A percentile compares a stretch with the other conserved stretches of the same genome.
phyloP scores from a whole-genome alignment of 2,113 vertebrate species.

The Circaetus cinerascens region DNA sequence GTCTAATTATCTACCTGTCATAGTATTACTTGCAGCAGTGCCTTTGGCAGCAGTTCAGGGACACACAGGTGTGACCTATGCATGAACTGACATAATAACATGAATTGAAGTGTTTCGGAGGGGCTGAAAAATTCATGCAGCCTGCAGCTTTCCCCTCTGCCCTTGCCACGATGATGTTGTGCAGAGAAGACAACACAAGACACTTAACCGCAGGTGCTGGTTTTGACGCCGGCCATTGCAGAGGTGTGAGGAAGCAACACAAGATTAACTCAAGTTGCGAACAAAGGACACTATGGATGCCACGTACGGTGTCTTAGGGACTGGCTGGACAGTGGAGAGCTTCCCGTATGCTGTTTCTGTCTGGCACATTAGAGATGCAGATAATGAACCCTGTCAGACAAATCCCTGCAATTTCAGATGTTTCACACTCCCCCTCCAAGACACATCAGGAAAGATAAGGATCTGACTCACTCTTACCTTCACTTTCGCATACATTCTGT shows the following conservation, averaged over 20 bases:
- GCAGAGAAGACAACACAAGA: not conserved
- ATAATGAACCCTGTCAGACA: not conserved
- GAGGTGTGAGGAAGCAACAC: not conserved
- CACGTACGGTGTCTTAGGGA: not conserved
- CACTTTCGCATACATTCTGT: not conserved
- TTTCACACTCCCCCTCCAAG: not conserved
- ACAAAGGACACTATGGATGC: not conserved
- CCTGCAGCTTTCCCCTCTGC: not conserved
- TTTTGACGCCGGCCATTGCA: not conserved
- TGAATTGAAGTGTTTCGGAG: not conserved
- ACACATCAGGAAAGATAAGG: not conserved
- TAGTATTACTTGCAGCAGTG: not conserved
- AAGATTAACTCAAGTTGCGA: not conserved
- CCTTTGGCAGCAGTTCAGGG: not conserved
- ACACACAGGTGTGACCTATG: not conserved
- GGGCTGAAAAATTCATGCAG: not conserved
- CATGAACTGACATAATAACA: not conserved
- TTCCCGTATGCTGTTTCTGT: not conserved
- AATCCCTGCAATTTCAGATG: not conserved
- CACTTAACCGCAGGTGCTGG: not conserved
- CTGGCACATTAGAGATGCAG: not conserved
- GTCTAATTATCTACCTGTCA: not conserved
- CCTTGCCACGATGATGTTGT: not conserved
- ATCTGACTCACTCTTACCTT: not conserved
- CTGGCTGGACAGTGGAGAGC: not conserved